Percentiles rank a stretch among this genome's conserved stretches.
phyloP scores from a whole-genome alignment of 2,113 vertebrate genomes.

The Lampris megalopsis region DNA sequence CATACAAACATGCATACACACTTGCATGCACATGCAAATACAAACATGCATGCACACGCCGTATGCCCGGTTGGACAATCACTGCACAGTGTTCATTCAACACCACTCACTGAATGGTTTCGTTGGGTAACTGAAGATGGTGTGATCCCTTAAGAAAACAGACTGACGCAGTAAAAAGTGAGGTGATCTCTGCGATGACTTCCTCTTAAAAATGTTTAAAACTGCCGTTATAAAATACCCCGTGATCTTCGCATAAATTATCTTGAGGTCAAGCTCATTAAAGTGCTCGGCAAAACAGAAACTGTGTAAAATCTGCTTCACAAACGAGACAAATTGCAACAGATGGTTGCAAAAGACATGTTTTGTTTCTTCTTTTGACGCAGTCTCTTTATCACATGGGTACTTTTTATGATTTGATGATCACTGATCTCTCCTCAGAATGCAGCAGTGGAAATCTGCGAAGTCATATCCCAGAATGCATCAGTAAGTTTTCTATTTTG shows the following conservation, averaged over 20 bases:
- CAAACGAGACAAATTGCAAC: no score
- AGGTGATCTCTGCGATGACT: no score
- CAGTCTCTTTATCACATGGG: not conserved
- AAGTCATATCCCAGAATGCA: conserved; percentile 85
- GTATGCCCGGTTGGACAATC: not conserved
- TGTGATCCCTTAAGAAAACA: not conserved
- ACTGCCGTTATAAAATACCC: no score
- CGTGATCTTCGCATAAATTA: not conserved
- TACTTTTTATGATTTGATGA: not conserved
- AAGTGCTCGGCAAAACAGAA: not conserved
- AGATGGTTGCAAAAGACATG: no score
- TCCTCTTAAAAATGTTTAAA: no score
- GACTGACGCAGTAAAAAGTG: not conserved
- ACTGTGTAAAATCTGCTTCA: not conserved
- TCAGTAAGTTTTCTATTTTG: conserved; percentile 78
- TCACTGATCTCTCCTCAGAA: conserved; percentile 73
- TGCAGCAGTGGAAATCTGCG: conserved; percentile 85
- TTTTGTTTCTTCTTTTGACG: not conserved
- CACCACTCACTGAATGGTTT: not conserved
- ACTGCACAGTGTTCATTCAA: no score
- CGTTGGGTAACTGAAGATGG: not conserved
- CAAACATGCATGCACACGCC: not conserved
- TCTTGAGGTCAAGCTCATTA: not conserved
- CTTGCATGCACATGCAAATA: not conserved
- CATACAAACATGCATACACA: not conserved